phyloP scores from a whole-genome alignment of 2,113 vertebrate genomes.

The Cryptotis parvus region DNA sequence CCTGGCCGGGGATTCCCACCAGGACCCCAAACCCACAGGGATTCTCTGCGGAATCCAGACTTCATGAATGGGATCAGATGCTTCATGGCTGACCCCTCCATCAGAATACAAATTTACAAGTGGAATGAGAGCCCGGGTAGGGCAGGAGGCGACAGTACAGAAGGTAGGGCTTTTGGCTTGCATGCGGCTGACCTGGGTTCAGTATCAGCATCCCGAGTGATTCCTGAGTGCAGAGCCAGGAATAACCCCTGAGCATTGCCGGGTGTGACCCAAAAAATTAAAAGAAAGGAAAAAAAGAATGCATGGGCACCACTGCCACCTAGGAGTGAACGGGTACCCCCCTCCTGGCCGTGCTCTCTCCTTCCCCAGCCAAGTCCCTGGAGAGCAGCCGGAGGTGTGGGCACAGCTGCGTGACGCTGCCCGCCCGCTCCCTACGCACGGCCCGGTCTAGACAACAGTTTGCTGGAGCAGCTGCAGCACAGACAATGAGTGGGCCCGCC shows the following conservation, averaged over 20 bases:
- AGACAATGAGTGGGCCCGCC: conserved; percentile 65
- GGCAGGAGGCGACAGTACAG: no score
- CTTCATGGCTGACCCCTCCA: not conserved
- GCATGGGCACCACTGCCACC: not conserved
- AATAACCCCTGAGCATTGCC: no score
- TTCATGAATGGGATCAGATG: conserved; percentile 17
- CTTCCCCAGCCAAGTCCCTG: conserved; percentile 31
- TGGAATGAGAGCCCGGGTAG: not conserved
- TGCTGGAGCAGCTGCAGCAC: conserved; percentile 57
- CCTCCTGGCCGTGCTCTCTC: not conserved
- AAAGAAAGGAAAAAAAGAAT: no score
- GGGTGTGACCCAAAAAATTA: no score
- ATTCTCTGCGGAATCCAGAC: not conserved
- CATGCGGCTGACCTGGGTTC: no score
- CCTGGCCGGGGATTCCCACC: not conserved
- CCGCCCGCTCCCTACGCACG: not conserved
- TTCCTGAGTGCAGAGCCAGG: no score
- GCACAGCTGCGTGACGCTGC: conserved; percentile 38
- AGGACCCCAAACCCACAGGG: not conserved
- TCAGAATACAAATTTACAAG: conserved; percentile 13
- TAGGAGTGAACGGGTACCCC: not conserved
- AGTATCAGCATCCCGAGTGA: no score
- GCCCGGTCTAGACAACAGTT: conserved; percentile 71
- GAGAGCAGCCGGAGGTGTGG: not conserved
- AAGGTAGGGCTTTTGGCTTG: no score